These are phyloP conservation scores for Brachyistius frenatus DNA, from an alignment of 2,113 vertebrate species.

Conservation along the genomic window DNA sequence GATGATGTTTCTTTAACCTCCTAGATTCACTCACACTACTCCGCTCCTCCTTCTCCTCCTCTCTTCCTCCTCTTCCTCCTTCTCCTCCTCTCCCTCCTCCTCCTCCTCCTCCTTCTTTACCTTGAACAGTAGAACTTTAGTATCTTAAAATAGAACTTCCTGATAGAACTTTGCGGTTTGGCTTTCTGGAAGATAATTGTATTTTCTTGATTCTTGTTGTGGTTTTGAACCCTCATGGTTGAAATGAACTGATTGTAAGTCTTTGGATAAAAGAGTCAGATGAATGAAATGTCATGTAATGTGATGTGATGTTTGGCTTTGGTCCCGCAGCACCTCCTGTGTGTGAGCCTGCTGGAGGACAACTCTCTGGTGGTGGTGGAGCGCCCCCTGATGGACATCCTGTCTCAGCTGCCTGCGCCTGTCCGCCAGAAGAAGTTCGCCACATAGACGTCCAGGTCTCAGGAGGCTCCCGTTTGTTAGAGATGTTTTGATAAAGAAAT, in stretches of 20 bases:
- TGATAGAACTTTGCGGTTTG: too few species aligned
- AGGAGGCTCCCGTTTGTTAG: constrained; percentile 19
- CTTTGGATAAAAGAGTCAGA: too few species aligned
- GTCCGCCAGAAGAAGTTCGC: constrained; percentile 95
- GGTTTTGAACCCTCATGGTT: too few species aligned
- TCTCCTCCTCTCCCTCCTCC: too few species aligned
- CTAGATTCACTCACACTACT: too few species aligned
- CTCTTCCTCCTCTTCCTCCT: too few species aligned
- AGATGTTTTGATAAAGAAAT: constrained; percentile 57
- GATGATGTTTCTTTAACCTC: too few species aligned
- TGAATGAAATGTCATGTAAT: background rate
- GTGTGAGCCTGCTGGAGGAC: constrained; percentile 88
- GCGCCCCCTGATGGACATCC: constrained; percentile 90
- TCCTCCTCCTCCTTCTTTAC: background rate
- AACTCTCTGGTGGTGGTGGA: constrained; percentile 92
- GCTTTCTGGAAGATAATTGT: too few species aligned
- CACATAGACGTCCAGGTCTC: constrained; percentile 82
- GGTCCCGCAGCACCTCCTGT: constrained; percentile 87
- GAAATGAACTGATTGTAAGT: too few species aligned
- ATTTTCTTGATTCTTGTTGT: too few species aligned
- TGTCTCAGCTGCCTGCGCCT: constrained; percentile 89
- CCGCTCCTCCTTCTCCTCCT: background rate
- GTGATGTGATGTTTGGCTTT: background rate
- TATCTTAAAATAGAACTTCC: too few species aligned
- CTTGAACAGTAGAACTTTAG: too few species aligned